Evolutionary conservation across 92 coral and sea anemone species (phyloP).

Genomic region (Muricea muricata): DNA sequence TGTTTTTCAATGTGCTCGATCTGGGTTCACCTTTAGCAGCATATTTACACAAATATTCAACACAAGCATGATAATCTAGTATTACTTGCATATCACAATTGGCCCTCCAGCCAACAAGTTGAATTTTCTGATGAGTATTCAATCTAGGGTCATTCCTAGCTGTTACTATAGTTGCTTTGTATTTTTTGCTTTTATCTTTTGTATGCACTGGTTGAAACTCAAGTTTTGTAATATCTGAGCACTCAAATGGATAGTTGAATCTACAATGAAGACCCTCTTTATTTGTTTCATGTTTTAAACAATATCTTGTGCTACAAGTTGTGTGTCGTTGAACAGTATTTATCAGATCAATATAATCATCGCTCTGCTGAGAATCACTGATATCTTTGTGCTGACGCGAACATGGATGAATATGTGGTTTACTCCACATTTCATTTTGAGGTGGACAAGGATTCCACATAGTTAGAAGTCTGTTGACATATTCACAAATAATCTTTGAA

Average conservation of each 20-base stretch:
- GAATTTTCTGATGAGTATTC: constrained; percentile 57
- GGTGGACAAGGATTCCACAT: constrained; percentile 46
- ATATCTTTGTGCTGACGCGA: constrained; percentile 22
- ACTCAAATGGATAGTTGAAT: no score
- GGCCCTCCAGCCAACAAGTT: constrained; percentile 62
- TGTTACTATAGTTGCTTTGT: constrained; percentile 46
- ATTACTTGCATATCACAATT: constrained; percentile 58
- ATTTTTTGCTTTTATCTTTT: constrained; percentile 39
- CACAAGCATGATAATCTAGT: constrained; percentile 63
- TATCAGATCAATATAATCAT: no score
- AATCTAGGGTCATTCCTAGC: constrained; percentile 59
- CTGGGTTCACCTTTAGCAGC: constrained; percentile 67
- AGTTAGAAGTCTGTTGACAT: constrained; percentile 33
- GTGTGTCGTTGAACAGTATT: no score
- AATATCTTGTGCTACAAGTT: no score
- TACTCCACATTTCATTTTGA: constrained; percentile 38
- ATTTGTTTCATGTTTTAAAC: neutral
- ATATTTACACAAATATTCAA: constrained; percentile 69
- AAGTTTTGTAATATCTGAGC: no score
- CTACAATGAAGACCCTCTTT: constrained; percentile 33
- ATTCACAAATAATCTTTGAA: constrained; percentile 36
- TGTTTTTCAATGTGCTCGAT: constrained; percentile 61
- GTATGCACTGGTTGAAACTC: constrained; percentile 51
- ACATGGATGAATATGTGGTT: constrained; percentile 58
- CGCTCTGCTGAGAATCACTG: constrained; percentile 37